A percentile compares a stretch with the other conserved stretches of the same genome.
Conservation (phyloP, 2,888 invertebrate species). For the Labia minor region DNA sequence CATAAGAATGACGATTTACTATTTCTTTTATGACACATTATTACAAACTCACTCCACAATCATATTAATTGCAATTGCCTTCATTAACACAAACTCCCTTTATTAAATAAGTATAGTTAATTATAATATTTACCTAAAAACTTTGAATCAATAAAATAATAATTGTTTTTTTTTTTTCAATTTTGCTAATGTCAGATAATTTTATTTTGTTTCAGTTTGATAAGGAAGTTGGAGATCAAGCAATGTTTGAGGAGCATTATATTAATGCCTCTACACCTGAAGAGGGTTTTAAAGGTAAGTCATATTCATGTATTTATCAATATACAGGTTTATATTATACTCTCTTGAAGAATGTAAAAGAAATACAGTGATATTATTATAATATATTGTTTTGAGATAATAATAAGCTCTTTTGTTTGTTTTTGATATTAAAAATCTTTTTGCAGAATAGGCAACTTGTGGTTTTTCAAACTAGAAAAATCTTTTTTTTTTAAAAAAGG, state of each 20-base stretch:
- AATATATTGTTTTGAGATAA: too few species aligned
- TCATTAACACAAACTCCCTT: background rate
- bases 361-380: too few species aligned
- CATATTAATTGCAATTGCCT: background rate
- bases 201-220: background rate
- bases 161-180: background rate
- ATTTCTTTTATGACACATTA: background rate
- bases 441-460: background rate
- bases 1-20: background rate
- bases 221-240: background rate
- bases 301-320: too few species aligned
- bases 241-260: constrained; percentile 29
- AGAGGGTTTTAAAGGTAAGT: constrained; percentile 34
- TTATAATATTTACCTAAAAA: too few species aligned
- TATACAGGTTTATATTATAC: too few species aligned
- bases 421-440: background rate
- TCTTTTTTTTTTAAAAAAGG: background rate
- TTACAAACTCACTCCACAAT: background rate
- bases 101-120: too few species aligned
- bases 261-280: constrained; percentile 30
- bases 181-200: background rate
- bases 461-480: background rate
- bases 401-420: background rate
- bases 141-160: background rate
- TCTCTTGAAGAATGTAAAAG: too few species aligned